Base-by-base conservation (phyloP, 2,113 vertebrate genomes). In the Mustelus asterias region DNA sequence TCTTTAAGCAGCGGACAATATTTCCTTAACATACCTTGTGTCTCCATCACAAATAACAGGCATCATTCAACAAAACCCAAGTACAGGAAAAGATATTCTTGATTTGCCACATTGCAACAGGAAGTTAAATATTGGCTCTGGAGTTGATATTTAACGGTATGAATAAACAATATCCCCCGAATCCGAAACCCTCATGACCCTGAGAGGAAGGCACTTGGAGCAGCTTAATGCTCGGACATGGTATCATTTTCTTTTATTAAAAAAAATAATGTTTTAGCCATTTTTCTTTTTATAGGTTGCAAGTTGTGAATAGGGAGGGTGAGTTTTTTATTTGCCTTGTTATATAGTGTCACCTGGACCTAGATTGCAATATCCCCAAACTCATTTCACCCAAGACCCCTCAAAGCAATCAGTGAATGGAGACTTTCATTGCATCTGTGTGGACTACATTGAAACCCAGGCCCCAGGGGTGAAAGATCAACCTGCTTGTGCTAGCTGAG, bases 301-400 rank as follows among this genome's bases (percentile, higher is more conserved):
- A 83, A 44, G 58, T n/a, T 60, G 58, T 90, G 54, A 90, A 90
- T n/a, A n/a, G 88, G 88, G n/a, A 63, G 88, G 58, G 85, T 22
- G 48, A 60, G 54, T 63, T 63, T 63, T 92, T 14, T 60, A 33
- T 60, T 63, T 92, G 58, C 0, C 54, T n/a, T 60, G 58, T 63
- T 63, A 11, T 92, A 9, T 60, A 7, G 3, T 4, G 54, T 16
- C 58, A 29, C 58, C 88, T 63, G 33, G 14, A 63, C 33, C 29
- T 92, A 10, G 88, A 63, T 92, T 92, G 29, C 14, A 33, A n/a
- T 92, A n/a, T 92, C 26, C 88, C 58, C 54, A 60, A 90, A 63
- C 88, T 63, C 88, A 33, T 63, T 90, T 90, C 88, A 90, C 48
- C 48, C 58, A 63, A n/a, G 58, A 92, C 88, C 58, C 48, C 88